phyloP scores from a whole-genome alignment of 1,140 invertebrate genomes.

The Cydia strobilella region DNA sequence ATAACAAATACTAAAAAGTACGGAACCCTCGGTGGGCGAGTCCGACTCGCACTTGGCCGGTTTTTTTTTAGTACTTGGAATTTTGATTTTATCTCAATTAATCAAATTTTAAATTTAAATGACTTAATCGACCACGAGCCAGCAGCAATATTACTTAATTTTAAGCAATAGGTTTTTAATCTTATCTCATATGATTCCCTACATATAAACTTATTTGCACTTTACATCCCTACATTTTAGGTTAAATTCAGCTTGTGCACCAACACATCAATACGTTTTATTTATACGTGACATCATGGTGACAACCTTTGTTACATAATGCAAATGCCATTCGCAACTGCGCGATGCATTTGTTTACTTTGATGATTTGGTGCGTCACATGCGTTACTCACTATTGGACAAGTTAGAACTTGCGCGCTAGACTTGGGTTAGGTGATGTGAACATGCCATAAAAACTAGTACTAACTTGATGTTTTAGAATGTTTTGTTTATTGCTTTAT shows the following conservation, averaged over 20 bases:
- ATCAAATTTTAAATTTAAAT: too few species aligned
- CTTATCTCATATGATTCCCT: not conserved
- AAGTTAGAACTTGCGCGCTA: constrained; percentile 8
- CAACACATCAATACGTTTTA: not conserved
- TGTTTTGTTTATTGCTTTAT: constrained; percentile 9
- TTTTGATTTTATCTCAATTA: too few species aligned
- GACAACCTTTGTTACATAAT: constrained; percentile 1
- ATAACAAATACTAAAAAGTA: too few species aligned
- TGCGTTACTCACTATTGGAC: constrained; percentile 1
- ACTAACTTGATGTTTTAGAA: not conserved
- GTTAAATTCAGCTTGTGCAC: not conserved
- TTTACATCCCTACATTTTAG: not conserved
- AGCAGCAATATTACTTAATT: too few species aligned
- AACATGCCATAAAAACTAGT: constrained; percentile 19
- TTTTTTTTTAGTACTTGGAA: too few species aligned
- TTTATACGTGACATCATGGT: not conserved
- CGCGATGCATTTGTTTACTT: not conserved
- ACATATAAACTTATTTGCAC: not conserved
- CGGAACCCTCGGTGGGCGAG: too few species aligned
- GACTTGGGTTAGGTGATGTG: constrained; percentile 19
- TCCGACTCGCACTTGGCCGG: too few species aligned
- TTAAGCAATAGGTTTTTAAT: not conserved
- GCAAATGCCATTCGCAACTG: constrained; percentile 3
- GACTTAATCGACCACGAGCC: too few species aligned
- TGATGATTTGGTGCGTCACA: not conserved